Base-by-base conservation (phyloP, 2,113 vertebrate genomes). In the Pteronura brasiliensis region DNA sequence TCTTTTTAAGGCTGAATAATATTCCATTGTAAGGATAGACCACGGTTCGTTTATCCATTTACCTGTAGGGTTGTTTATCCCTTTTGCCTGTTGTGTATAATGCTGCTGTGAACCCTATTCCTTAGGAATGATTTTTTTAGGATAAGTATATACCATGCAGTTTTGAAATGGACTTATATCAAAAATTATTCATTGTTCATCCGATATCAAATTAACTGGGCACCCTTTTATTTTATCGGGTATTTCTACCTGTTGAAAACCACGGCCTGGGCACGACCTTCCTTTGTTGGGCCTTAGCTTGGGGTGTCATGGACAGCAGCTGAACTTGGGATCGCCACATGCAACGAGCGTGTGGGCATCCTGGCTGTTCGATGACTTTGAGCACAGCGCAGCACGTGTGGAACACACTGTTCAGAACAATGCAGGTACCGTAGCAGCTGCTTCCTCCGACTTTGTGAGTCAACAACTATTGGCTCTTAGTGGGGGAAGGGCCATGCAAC, bases 401-500 rank as follows among this genome's bases (percentile, higher is more conserved):
- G 55, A 67, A 23, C 6, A 23, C 6, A 20, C 15, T 21, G 18
- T 7, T 2, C 6, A 44, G 55, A 67, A 23, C 6, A 20, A 12
- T 21, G 18, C 36, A 13, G 20, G 9, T 9, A 3, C 18, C 0
- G 0, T 31, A 25, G 14, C 31, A 25, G 39, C 42, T 82, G 1
- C 18, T 55, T 17, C 52, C 71, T 77, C 20, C 9, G 57, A 82
- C 47, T n/a, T 25, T 15, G 10, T 20, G 31, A 82, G 44, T 39
- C 44, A 6, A 65, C 11, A 20, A 9, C 17, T 23, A 5, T 23
- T 55, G n/a, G 23, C 27, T 90, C 44, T 65, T 31, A 12, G 10
- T 59, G 23, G 82, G 76, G 74, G 67, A 69, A 83, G n/a, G 47
- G 23, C 17, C 49, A 49, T 29, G 8, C 72, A 57, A 25, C 25